Evolutionary conservation across 1,140 invertebrate genomes (phyloP).

Genomic region (Alviniconcha marisindica): DNA sequence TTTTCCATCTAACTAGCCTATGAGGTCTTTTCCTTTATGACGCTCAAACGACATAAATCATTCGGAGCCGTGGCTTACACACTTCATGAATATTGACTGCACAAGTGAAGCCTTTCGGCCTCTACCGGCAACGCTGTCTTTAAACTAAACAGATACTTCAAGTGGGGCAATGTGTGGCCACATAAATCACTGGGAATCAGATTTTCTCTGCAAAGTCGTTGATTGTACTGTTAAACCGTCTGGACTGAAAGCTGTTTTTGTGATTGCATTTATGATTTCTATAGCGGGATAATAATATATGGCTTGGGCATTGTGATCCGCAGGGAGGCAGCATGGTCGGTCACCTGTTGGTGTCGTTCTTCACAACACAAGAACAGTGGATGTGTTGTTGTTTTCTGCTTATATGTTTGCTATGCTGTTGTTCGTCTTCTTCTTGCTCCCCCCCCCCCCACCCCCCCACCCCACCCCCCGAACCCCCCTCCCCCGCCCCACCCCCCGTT

Average conservation of each 20-base stretch:
- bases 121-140: not conserved
- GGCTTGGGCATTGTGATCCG: too few species aligned
- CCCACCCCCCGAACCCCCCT: not conserved
- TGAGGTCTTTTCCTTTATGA: slow-evolving; percentile 11
- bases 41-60: slow-evolving; percentile 18
- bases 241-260: too few species aligned
- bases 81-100: slow-evolving; percentile 30
- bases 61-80: not conserved
- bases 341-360: too few species aligned
- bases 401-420: too few species aligned
- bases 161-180: not conserved
- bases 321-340: too few species aligned
- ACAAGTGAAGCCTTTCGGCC: not conserved
- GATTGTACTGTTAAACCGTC: too few species aligned
- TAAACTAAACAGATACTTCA: slow-evolving; percentile 4
- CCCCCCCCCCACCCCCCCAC: not conserved
- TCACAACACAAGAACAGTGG: too few species aligned
- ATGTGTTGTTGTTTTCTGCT: too few species aligned
- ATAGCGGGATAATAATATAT: too few species aligned
- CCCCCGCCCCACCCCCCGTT: not conserved
- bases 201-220: too few species aligned
- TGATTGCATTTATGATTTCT: too few species aligned
- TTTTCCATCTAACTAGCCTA: slow-evolving; percentile 26
- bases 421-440: not conserved
- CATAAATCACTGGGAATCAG: too few species aligned